phyloP scores from a whole-genome alignment of 1,140 invertebrate genomes.

The Trissolcus basalis region DNA sequence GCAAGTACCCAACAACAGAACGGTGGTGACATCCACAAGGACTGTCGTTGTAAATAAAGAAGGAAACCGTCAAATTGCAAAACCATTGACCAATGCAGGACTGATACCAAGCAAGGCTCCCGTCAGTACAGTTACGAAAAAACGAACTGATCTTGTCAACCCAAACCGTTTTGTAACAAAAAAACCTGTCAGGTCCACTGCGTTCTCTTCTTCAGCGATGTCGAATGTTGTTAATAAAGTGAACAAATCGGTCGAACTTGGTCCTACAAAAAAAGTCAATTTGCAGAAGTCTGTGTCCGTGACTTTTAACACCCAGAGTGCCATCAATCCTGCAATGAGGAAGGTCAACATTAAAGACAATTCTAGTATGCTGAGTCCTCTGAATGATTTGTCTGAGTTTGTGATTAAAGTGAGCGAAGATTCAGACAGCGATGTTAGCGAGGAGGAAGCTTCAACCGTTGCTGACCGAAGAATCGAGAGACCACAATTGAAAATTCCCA shows the following conservation, averaged over 20 bases:
- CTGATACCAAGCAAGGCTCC: background rate
- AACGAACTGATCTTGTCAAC: background rate
- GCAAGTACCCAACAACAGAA: too few relatives aligned
- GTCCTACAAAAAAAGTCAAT: slow-evolving; percentile 56
- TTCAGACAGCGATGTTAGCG: slow-evolving; percentile 69
- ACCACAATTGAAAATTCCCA: slow-evolving; percentile 54
- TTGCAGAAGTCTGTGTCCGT: slow-evolving; percentile 60
- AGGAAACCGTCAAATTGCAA: too few relatives aligned
- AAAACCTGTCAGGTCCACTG: slow-evolving; percentile 45
- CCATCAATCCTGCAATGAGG: slow-evolving; percentile 22
- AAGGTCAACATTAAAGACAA: slow-evolving; percentile 56
- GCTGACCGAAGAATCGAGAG: slow-evolving; percentile 15
- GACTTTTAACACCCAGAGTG: slow-evolving; percentile 35
- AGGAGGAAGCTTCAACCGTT: slow-evolving; percentile 16
- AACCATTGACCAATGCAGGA: too few relatives aligned
- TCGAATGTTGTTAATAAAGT: slow-evolving; percentile 66
- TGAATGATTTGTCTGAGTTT: slow-evolving; percentile 57
- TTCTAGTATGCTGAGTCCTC: slow-evolving; percentile 9
- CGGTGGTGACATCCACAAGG: too few relatives aligned
- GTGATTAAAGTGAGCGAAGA: slow-evolving; percentile 71
- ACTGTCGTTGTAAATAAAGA: too few relatives aligned
- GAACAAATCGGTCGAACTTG: slow-evolving; percentile 35
- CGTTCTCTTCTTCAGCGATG: slow-evolving; percentile 50
- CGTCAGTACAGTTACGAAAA: background rate
- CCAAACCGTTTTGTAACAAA: background rate